phyloP scores from a whole-genome alignment of 2,797 vertebrate species.

The Halcyon smyrnensis region DNA sequence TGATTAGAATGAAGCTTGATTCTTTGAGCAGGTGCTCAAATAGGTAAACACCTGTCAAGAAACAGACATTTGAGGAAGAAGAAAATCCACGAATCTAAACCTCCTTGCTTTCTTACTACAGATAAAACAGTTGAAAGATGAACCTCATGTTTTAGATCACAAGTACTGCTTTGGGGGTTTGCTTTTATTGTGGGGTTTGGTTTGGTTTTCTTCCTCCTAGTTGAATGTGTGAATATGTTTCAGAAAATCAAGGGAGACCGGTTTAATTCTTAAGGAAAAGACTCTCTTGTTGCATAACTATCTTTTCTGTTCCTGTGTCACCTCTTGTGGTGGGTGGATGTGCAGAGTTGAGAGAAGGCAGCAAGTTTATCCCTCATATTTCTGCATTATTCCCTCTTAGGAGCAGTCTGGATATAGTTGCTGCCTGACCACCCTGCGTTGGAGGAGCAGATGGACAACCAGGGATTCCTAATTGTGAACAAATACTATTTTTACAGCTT shows the following conservation, averaged over 20 bases:
- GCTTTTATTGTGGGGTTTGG: too few species aligned
- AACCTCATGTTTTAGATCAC: neutral
- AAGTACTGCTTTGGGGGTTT: neutral
- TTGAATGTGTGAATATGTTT: neutral
- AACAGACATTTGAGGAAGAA: neutral
- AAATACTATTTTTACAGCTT: neutral
- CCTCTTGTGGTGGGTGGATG: fast-evolving
- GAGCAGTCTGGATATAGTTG: neutral
- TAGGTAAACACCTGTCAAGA: neutral
- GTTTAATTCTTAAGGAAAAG: neutral
- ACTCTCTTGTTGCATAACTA: neutral
- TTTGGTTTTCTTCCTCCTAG: neutral
- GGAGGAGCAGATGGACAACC: fast-evolving
- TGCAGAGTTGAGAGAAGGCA: neutral
- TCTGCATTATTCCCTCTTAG: fast-evolving
- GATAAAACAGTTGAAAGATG: neutral
- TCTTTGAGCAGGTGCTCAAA: neutral
- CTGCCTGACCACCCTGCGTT: neutral
- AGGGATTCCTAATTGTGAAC: neutral
- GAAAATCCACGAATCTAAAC: neutral
- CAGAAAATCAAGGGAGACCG: neutral
- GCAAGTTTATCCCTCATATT: neutral
- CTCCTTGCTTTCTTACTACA: neutral
- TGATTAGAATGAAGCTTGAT: neutral
- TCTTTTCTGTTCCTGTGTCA: neutral